phyloP scores from a whole-genome alignment of 2,113 vertebrate genomes.

The Sinocyclocheilus anophthalmus region DNA sequence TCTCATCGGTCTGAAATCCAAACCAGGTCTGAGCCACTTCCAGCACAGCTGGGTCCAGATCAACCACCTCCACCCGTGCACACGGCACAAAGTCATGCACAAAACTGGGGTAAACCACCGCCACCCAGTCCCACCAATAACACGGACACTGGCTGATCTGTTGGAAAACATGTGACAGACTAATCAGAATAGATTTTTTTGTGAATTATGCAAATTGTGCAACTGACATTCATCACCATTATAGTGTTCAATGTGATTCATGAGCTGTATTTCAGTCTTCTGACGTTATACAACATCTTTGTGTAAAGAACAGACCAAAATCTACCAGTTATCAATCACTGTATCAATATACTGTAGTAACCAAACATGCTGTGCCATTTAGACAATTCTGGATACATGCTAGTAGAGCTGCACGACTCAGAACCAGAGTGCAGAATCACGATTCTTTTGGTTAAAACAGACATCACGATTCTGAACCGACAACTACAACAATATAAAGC shows the following conservation, averaged over 20 bases:
- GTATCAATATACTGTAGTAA: not conserved
- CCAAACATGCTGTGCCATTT: not conserved
- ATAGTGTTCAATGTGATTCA: not conserved
- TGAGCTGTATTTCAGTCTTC: not conserved
- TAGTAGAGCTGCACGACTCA: not conserved
- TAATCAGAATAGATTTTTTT: not conserved
- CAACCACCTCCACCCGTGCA: conserved; percentile 81
- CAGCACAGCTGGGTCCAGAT: conserved; percentile 87
- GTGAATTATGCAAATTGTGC: not conserved
- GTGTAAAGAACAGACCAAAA: not conserved
- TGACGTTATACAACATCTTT: not conserved
- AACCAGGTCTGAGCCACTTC: conserved; percentile 90
- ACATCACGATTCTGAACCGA: not conserved
- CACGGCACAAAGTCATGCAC: conserved; percentile 85
- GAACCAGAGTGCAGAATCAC: too few relatives aligned
- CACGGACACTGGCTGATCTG: conserved; percentile 78
- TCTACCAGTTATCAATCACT: not conserved
- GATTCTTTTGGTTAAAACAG: too few relatives aligned
- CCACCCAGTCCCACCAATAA: conserved; percentile 92
- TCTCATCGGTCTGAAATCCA: conserved; percentile 81
- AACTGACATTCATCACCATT: not conserved
- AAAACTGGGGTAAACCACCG: conserved; percentile 93
- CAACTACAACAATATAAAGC: too few relatives aligned
- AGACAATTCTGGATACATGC: not conserved
- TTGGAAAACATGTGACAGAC: not conserved